Evolutionary conservation across 1,140 invertebrate species (phyloP).

Genomic region (Limonius californicus): DNA sequence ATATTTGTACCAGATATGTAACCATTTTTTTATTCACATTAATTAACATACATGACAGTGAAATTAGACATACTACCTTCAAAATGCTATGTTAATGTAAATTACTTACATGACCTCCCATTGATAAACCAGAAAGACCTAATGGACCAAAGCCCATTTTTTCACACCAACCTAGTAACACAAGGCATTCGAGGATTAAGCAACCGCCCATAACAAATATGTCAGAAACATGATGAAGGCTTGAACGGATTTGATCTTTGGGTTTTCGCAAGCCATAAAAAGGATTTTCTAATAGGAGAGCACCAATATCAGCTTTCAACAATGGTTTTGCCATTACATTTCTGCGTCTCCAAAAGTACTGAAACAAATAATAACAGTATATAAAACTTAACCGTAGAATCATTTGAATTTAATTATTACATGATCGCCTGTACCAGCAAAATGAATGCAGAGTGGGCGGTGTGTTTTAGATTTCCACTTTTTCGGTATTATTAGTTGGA

Average conservation of each 20-base stretch:
- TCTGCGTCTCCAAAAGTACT: slow-evolving; percentile 90
- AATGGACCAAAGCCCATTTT: slow-evolving; percentile 82
- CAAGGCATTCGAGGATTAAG: slow-evolving; percentile 89
- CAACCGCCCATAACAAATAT: slow-evolving; percentile 99
- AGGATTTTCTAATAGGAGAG: slow-evolving; percentile 95
- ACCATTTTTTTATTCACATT: too few relatives aligned
- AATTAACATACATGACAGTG: too few relatives aligned
- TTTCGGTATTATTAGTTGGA: slow-evolving; percentile 81
- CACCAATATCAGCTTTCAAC: slow-evolving; percentile 88
- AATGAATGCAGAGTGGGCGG: slow-evolving; percentile 87
- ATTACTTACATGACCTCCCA: slow-evolving; percentile 93
- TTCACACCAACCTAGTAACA: slow-evolving; percentile 92
- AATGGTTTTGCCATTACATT: slow-evolving; percentile 88
- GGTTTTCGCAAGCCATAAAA: slow-evolving; percentile 95
- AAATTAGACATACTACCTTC: too few relatives aligned
- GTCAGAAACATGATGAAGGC: slow-evolving; percentile 92
- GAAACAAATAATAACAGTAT: slow-evolving; percentile 38
- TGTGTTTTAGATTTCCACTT: slow-evolving; percentile 67
- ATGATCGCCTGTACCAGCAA: slow-evolving; percentile 98
- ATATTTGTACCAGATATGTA: too few relatives aligned
- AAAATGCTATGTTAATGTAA: neutral
- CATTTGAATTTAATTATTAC: slow-evolving; percentile 57
- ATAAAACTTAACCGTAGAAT: too few relatives aligned
- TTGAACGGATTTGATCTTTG: slow-evolving; percentile 84
- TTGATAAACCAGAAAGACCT: slow-evolving; percentile 95